Conservation (phyloP, 2,888 invertebrate species). For the Leptopilina syphax region DNA sequence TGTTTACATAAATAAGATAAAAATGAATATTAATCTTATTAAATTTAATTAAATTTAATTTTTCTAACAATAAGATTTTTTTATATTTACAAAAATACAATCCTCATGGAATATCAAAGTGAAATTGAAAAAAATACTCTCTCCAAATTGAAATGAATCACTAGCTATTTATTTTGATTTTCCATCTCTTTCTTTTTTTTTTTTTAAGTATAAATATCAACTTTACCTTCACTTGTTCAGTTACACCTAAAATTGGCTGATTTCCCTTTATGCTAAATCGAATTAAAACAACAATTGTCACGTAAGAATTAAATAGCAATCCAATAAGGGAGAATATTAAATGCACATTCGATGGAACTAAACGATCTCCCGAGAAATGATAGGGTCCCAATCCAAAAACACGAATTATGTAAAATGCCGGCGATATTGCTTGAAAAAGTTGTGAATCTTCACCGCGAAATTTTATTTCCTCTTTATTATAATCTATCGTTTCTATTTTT, state of each 20-base stretch:
- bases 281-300: constrained; percentile 44
- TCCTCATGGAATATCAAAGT: no score
- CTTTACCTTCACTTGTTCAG: constrained; percentile 68
- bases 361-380: constrained; percentile 60
- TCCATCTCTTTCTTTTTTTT: no score
- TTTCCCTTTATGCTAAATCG: constrained; percentile 44
- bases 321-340: constrained; percentile 41
- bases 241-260: constrained; percentile 54
- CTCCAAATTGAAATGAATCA: constrained; percentile 6
- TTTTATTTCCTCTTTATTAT: neutral
- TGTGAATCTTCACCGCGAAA: constrained; percentile 64
- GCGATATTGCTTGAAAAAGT: constrained; percentile 67
- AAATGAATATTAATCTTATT: no score
- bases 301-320: constrained; percentile 34
- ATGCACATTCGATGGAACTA: constrained; percentile 59
- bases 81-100: no score
- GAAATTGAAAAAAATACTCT: no score
- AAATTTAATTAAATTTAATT: no score
- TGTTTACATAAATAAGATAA: no score
- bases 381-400: constrained; percentile 72
- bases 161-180: no score
- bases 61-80: no score
- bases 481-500: neutral
- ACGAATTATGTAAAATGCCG: constrained; percentile 63
- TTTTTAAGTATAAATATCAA: neutral